Conservation (phyloP, 2,113 vertebrate species). For the Perca fluviatilis region DNA sequence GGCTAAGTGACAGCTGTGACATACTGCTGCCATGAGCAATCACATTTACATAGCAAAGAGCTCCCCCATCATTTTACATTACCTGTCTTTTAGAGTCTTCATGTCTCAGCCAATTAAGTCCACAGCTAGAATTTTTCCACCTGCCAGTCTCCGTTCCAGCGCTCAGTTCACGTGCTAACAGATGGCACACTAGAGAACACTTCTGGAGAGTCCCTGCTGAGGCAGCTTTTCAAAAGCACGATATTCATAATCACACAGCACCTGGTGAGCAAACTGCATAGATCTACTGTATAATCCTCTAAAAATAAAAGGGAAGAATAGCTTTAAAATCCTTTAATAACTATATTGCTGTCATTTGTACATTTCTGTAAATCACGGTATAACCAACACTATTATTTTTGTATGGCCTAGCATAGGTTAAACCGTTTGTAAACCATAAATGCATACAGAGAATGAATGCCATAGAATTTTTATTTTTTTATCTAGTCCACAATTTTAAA, state of each 20-base stretch:
- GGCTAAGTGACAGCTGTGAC: slow-evolving; percentile 48
- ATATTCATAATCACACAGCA: slow-evolving; percentile 41
- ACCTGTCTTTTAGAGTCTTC: slow-evolving; percentile 48
- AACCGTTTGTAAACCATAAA: too few relatives aligned
- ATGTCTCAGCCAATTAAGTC: slow-evolving; percentile 69
- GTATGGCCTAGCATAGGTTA: too few relatives aligned
- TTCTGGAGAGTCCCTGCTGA: slow-evolving; percentile 51
- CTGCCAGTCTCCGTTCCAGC: slow-evolving; percentile 49
- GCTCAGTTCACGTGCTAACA: slow-evolving; percentile 45
- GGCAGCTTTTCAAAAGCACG: slow-evolving; percentile 34
- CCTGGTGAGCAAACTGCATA: slow-evolving; percentile 31
- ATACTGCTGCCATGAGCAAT: slow-evolving; percentile 36
- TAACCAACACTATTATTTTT: not conserved
- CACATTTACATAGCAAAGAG: slow-evolving; percentile 54
- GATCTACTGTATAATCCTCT: not conserved
- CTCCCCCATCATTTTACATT: slow-evolving; percentile 63
- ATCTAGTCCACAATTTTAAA: too few relatives aligned
- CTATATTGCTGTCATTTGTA: not conserved
- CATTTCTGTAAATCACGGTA: not conserved
- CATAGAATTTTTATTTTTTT: too few relatives aligned
- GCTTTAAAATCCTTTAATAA: not conserved
- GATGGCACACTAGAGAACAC: slow-evolving; percentile 46
- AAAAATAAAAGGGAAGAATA: slow-evolving; percentile 8
- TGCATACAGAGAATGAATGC: too few relatives aligned
- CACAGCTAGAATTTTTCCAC: slow-evolving; percentile 50